A percentile compares a stretch with the other conserved stretches of the same genome.
Conservation (phyloP, 2,888 invertebrate genomes). For the Pimpla rufipes region DNA sequence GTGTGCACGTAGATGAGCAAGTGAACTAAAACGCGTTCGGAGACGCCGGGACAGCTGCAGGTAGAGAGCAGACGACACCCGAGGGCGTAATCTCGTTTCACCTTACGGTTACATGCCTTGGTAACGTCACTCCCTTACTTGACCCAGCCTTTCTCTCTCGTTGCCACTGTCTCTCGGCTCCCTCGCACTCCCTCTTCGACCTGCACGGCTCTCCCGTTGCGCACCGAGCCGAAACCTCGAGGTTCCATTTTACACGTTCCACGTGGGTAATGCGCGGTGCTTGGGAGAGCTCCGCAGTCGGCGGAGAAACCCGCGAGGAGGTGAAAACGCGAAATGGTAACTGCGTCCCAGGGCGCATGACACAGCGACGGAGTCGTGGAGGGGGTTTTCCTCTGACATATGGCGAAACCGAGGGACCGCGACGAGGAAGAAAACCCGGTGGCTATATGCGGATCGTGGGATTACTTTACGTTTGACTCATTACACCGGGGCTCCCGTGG, state of each 20-base stretch:
- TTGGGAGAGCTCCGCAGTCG: neutral
- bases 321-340: conserved; percentile 28
- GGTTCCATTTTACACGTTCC: conserved; percentile 10
- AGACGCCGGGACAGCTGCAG: conserved; percentile 1
- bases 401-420: neutral
- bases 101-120: conserved; percentile 65
- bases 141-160: conserved; percentile 20
- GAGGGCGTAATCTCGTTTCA: conserved; percentile 73
- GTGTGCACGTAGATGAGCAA: conserved; percentile 22
- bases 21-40: conserved; percentile 39
- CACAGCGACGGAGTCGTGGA: neutral
- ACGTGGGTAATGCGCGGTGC: conserved; percentile 20
- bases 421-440: conserved; percentile 12
- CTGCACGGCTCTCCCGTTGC: neutral
- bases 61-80: conserved; percentile 66
- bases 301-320: conserved; percentile 4
- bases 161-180: conserved; percentile 14
- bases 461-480: conserved; percentile 22
- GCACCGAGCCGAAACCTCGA: neutral
- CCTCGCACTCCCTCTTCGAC: conserved; percentile 9
- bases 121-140: conserved; percentile 38
- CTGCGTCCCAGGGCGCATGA: conserved; percentile 10
- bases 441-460: neutral
- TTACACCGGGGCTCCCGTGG: neutral
- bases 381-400: neutral